Base-by-base conservation (phyloP, 1,140 invertebrate species). In the Gryllus bimaculatus region DNA sequence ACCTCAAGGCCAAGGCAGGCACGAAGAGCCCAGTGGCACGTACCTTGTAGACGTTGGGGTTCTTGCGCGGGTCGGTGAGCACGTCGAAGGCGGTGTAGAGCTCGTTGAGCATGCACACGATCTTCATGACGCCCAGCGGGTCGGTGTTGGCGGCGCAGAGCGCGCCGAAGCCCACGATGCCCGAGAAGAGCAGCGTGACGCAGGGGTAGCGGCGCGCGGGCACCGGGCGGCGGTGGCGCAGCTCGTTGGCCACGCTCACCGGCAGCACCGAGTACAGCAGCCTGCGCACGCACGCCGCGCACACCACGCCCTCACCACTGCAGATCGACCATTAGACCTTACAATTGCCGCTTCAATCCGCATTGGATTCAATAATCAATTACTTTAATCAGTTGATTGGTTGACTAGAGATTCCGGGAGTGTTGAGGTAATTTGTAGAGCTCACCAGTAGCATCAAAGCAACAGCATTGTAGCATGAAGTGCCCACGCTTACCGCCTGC, bases 11-110 rank as follows among this genome's bases (percentile, higher is more conserved):
- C 1, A 39, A 39, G 5, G 26, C 26, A 39, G 26, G 1, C 26
- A 39, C 5, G 26, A 39, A 5, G 26, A 39, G 26, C 26, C 1
- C 1, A 39, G 1, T 39, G 26, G 1, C 26, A 81, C 81, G 84
- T 87, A 98, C 96, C 93, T 98, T 98, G 85, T 97, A 98, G 75
- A 98, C 95, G 84, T 96, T 94, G 12, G 95, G 93, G 87, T 97
- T 96, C 78, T 92, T 91, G 83, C 93, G 94, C 3, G 95, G 94
- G 86, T 98, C 96, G 3, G 96, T 96, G 5, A 98, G 89, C 12
- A 93, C 93, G 85, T 97, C 96, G 83, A 96, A 97, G 7, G 94
- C 92, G 0, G 95, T 96, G 85, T 97, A 97, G 76, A 97, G 89
- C 84, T 94, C 91, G 85, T 97, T 97, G 20, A 97, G 89, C 90